Base-by-base conservation (phyloP, 2,888 invertebrate genomes). In the Tortricodes alternella region DNA sequence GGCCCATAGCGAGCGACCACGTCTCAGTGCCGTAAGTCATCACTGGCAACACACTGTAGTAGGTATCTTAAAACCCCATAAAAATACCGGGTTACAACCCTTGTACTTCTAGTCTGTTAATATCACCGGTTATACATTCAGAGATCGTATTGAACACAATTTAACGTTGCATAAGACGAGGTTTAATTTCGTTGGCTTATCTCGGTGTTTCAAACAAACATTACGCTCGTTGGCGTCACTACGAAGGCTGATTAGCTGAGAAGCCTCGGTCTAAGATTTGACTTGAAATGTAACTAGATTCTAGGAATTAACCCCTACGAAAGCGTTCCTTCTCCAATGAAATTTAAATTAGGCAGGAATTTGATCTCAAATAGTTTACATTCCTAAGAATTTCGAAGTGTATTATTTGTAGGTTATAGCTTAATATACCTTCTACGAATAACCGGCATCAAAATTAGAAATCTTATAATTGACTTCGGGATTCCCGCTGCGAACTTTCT, bases 401-500 rank as follows among this genome's bases (percentile, higher is more conserved):
- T n/a, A n/a, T n/a, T 29, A 11, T n/a, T 11, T 29, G 29, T 11
- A 29, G 29, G 11, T 29, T 5, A 29, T 9, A 29, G 11, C 11
- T 29, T 29, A 63, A 62, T 64, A 67, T 66, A 64, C 58, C 65
- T 59, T 62, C 62, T 6, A 8, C 32, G 15, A 61, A 63, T 67
- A 59, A 43, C 35, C 61, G 53, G 60, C 35, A 32, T 9, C 50
- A 23, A 50, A 53, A 41, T 43, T 50, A 18, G 23, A 27, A 50
- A 63, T 65, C 41, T 51, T 63, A 44, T 66, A 71, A 73, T 70
- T 67, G 70, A 68, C 71, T 67, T 52, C 64, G 67, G 60, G 63
- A 71, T 68, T 68, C 66, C 70, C 59, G 64, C 67, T 68, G 71
- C 65, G 67, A 74, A 73, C 68, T 73, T 76, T 73, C 74, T 65